These are phyloP conservation scores for Tachystola acroxantha DNA, from an alignment of 2,888 invertebrate genomes.

Conservation along the genomic window DNA sequence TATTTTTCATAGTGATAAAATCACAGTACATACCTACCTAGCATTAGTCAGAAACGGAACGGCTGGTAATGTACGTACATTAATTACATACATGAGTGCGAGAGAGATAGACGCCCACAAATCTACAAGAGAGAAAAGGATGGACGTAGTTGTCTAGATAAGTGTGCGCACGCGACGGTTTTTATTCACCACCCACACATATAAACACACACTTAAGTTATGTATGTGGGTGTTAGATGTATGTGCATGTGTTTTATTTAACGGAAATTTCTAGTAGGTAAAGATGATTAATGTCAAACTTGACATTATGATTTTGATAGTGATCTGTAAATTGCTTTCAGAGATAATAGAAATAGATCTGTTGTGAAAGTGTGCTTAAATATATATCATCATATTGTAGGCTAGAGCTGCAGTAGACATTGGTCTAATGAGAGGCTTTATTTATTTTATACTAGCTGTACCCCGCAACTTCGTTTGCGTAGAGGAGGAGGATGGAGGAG, in stretches of 20 bases:
- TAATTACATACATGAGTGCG: slow-evolving; percentile 41
- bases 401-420: no score
- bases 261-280: slow-evolving; percentile 59
- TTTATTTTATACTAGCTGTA: no score
- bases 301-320: slow-evolving; percentile 42
- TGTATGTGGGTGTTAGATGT: slow-evolving; percentile 13
- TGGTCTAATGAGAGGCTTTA: no score
- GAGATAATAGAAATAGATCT: slow-evolving; percentile 9
- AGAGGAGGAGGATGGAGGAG: no score
- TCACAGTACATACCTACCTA: slow-evolving; percentile 20
- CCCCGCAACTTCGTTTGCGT: no score
- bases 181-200: slow-evolving; percentile 44
- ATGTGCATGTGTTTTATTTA: slow-evolving; percentile 26
- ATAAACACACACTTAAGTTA: slow-evolving; percentile 13
- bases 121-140: slow-evolving; percentile 24
- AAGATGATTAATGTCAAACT: slow-evolving; percentile 38
- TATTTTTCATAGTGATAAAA: slow-evolving; percentile 17
- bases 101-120: slow-evolving; percentile 19
- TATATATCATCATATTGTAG: no score
- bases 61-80: slow-evolving; percentile 40
- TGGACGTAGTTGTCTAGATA: slow-evolving; percentile 37
- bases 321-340: slow-evolving; percentile 31
- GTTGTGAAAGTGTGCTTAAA: slow-evolving; percentile 10
- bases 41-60: slow-evolving; percentile 24
- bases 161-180: slow-evolving; percentile 52